Base-by-base conservation (phyloP, 2,888 invertebrate species). In the Eutolmus rufibarbis region DNA sequence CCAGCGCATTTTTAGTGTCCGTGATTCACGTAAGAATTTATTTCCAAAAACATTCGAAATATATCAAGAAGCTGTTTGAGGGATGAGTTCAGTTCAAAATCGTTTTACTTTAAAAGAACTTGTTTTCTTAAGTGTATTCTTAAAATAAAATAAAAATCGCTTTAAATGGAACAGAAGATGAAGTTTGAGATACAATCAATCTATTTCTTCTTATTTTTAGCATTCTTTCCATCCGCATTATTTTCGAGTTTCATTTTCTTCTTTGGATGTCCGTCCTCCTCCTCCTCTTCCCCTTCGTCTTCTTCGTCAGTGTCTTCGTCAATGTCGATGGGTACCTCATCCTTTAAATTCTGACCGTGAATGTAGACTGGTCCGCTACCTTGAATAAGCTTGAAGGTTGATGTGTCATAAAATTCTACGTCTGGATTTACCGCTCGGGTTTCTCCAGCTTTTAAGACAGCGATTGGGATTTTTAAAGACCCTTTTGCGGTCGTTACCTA, bases 391-490 rank as follows among this genome's bases (percentile, higher is more conserved):
- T 95, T 96, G 92, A 97, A 97, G 89, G 96, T 96, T 89, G 97
- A 97, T 82, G 97, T 96, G 92, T 97, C 97, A 9, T 97, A 97
- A 93, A 97, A 97, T 91, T 97, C 96, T 89, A 97, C 94, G 92
- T 97, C 97, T 88, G 97, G 94, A 91, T 96, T 95, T 89, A 95
- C 95, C 90, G 96, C 96, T 90, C 95, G 94, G 66, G 95, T 95
- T 91, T 96, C 96, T 5, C 97, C 97, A 46, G 95, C 95, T 93
- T 97, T 97, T 90, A 97, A 93, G 77, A 96, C 95, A 86, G 97
- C 97, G 89, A 97, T 96, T 5, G 97, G 97, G 90, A 97, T 96
- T 94, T 96, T 96, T 89, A 97, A 95, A 0, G 96, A 94, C 90
- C 96, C 96, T 90, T 92, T 92, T 9, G 91, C 89, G 88, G 92